Evolutionary conservation across 1,140 invertebrate genomes (phyloP).

Genomic region (Aphaenogaster ashmeadi): DNA sequence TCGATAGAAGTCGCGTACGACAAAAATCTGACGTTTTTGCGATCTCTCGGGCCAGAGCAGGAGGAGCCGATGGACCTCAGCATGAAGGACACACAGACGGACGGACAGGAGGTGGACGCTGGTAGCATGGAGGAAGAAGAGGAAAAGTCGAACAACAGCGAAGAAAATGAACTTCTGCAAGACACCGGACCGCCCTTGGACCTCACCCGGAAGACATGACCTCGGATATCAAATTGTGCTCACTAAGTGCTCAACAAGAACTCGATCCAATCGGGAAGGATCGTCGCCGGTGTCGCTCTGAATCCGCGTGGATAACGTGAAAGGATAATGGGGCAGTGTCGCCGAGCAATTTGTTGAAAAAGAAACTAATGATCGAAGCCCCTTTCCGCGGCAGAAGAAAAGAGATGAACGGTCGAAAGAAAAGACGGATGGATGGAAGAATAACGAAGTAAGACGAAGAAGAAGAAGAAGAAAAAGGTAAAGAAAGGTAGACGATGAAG

Average conservation of each 20-base stretch:
- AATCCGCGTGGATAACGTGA: slow-evolving; percentile 11
- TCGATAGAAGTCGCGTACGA: slow-evolving; percentile 75
- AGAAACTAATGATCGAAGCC: background rate
- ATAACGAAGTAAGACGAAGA: background rate
- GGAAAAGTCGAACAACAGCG: slow-evolving; percentile 82
- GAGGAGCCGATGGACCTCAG: slow-evolving; percentile 94
- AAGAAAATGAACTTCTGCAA: slow-evolving; percentile 77
- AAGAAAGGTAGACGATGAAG: background rate
- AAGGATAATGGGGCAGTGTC: background rate
- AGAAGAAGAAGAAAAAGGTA: background rate
- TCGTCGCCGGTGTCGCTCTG: slow-evolving; percentile 19
- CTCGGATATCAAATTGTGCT: slow-evolving; percentile 58
- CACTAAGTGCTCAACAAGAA: slow-evolving; percentile 65
- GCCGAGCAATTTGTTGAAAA: background rate
- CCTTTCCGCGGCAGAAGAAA: background rate
- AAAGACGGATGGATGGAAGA: slow-evolving; percentile 1
- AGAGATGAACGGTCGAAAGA: background rate
- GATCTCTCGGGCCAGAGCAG: slow-evolving; percentile 85
- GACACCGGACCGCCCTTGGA: slow-evolving; percentile 89
- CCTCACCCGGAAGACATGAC: slow-evolving; percentile 89
- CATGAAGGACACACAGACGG: slow-evolving; percentile 89
- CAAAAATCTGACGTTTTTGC: slow-evolving; percentile 82
- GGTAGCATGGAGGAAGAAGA: slow-evolving; percentile 68
- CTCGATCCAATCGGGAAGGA: slow-evolving; percentile 32
- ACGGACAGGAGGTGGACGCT: slow-evolving; percentile 77